phyloP scores from a whole-genome alignment of 2,113 vertebrate species.

The Paramormyrops kingsleyae region DNA sequence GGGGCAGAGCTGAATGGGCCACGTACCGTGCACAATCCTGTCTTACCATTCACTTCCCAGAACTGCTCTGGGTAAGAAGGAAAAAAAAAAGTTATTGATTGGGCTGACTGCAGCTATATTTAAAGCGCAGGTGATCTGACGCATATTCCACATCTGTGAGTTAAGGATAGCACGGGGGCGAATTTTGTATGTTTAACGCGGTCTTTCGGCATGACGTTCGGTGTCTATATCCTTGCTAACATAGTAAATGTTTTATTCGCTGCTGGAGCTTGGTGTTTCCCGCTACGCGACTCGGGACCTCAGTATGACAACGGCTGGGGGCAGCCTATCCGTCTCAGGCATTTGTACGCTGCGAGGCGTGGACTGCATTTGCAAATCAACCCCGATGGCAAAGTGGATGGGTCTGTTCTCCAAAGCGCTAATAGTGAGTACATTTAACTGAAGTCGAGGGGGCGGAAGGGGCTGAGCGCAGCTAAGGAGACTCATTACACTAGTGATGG shows the following conservation, averaged over 20 bases:
- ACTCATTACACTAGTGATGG: not conserved
- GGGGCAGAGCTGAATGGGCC: not conserved
- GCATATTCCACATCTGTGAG: conserved; percentile 23
- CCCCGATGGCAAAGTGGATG: conserved; percentile 70
- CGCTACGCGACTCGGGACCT: conserved; percentile 66
- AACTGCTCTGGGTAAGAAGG: conserved; percentile 44
- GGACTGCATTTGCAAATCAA: conserved; percentile 74
- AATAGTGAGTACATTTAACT: conserved; percentile 70
- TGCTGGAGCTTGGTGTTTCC: conserved; percentile 42
- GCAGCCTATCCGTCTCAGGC: conserved; percentile 70
- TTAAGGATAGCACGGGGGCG: conserved; percentile 7
- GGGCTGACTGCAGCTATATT: conserved; percentile 63
- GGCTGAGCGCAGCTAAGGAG: not conserved
- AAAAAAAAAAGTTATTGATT: conserved; percentile 60
- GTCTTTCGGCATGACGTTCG: conserved; percentile 37
- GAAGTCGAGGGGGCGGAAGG: not conserved
- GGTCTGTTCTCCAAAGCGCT: conserved; percentile 59
- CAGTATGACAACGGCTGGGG: conserved; percentile 76
- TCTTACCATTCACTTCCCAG: conserved; percentile 27
- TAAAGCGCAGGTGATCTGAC: conserved; percentile 62
- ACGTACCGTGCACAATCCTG: not conserved
- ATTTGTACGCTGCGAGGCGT: conserved; percentile 74
- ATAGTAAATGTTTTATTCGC: conserved; percentile 45
- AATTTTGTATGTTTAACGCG: not conserved
- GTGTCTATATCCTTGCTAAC: conserved; percentile 38